phyloP scores from a whole-genome alignment of 2,888 invertebrate genomes.

The Macaria notata region DNA sequence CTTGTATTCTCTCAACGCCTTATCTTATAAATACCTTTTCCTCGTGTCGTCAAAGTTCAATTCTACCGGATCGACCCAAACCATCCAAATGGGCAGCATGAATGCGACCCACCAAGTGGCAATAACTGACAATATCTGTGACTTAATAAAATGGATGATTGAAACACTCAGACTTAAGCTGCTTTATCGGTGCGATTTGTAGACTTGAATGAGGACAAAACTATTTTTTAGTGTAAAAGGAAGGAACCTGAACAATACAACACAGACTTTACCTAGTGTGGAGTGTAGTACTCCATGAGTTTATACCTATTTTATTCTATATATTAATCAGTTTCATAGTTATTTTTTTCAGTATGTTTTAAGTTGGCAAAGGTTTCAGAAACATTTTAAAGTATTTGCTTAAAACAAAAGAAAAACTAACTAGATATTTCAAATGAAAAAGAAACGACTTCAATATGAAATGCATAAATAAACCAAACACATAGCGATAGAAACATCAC shows the following conservation, averaged over 20 bases:
- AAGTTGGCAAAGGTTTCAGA: not conserved
- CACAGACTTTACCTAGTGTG: not conserved
- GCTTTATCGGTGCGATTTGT: conserved; percentile 26
- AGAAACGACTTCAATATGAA: too few species aligned
- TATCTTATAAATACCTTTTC: not conserved
- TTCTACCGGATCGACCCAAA: conserved; percentile 46
- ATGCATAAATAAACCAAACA: not conserved
- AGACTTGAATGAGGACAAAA: conserved; percentile 17
- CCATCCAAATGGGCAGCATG: conserved; percentile 54
- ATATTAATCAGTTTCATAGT: not conserved
- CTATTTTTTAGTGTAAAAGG: not conserved
- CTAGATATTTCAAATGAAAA: too few species aligned
- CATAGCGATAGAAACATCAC: not conserved
- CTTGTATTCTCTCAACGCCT: not conserved
- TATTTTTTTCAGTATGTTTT: not conserved
- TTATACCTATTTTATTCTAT: not conserved
- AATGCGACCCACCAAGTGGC: conserved; percentile 50
- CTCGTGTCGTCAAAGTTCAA: conserved; percentile 38
- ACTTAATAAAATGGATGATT: conserved; percentile 60
- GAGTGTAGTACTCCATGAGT: not conserved
- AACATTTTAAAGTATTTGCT: too few species aligned
- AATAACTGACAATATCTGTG: conserved; percentile 61
- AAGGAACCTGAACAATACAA: not conserved
- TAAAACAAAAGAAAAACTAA: too few species aligned
- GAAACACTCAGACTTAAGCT: conserved; percentile 33